Evolutionary conservation across 2,113 vertebrate species (phyloP).

Genomic region (Eurystomus gularis): DNA sequence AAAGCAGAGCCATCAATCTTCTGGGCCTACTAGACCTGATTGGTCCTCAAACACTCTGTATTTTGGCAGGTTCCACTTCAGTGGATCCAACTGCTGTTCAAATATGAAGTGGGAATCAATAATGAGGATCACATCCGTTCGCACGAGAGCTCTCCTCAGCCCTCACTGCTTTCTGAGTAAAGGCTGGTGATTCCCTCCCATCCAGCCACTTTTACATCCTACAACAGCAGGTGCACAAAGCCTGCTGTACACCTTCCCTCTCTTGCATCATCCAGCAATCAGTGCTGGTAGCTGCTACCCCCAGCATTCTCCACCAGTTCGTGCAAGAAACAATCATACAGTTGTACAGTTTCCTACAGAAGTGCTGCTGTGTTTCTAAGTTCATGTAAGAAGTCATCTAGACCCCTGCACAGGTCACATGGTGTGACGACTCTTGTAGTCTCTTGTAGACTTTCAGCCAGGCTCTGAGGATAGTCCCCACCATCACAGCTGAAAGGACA

Average conservation of each 20-base stretch:
- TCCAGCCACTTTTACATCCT: no score
- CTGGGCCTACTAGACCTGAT: no score
- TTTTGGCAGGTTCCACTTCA: no score
- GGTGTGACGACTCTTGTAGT: background rate
- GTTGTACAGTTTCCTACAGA: background rate
- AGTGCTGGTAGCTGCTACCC: background rate
- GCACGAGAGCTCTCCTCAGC: no score
- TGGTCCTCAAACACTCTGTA: no score
- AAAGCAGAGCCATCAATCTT: no score
- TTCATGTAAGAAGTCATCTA: background rate
- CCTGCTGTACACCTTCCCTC: background rate
- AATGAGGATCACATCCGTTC: no score
- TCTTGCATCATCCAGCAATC: no score
- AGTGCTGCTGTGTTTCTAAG: background rate
- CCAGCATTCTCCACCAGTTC: background rate
- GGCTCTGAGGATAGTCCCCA: background rate
- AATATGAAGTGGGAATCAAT: no score
- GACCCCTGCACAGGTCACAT: background rate
- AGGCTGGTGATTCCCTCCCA: no score
- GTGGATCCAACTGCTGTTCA: no score
- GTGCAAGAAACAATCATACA: background rate
- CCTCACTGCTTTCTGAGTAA: no score
- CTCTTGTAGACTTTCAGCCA: background rate
- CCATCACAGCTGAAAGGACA: background rate
- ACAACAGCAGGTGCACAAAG: background rate